phyloP scores from a whole-genome alignment of 2,888 invertebrate species.

The Neocrepidodera transversa region DNA sequence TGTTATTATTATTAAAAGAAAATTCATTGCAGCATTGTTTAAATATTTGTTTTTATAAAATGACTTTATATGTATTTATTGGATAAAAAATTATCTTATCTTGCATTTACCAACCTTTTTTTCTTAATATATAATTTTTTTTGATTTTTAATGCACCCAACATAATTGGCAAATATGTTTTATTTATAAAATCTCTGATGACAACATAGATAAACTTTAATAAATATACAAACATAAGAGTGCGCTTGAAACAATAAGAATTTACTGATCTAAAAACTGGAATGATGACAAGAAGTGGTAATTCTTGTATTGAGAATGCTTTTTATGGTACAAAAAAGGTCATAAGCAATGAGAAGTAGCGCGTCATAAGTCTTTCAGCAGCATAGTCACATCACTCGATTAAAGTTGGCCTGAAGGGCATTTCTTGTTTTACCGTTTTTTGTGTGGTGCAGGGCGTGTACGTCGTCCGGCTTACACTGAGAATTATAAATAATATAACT shows the following conservation, averaged over 20 bases:
- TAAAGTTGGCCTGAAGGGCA: slow-evolving; percentile 26
- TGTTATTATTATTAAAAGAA: no score
- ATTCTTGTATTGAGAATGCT: slow-evolving; percentile 51
- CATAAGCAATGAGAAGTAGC: slow-evolving; percentile 50
- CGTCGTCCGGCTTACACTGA: neutral
- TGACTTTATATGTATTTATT: no score
- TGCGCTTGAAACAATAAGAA: slow-evolving; percentile 48
- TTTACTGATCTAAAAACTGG: slow-evolving; percentile 51
- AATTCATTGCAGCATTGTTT: no score
- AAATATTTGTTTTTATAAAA: no score
- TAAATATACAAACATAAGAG: slow-evolving; percentile 2
- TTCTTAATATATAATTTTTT: no score
- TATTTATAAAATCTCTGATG: slow-evolving; percentile 3
- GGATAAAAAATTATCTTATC: no score
- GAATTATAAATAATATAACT: neutral
- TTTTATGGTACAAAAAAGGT: slow-evolving; percentile 52
- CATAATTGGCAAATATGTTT: slow-evolving; percentile 9
- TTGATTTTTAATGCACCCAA: no score
- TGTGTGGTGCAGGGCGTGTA: slow-evolving; percentile 14
- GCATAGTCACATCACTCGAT: slow-evolving; percentile 27
- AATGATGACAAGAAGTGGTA: slow-evolving; percentile 53
- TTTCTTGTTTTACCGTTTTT: slow-evolving; percentile 30
- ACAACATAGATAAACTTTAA: neutral
- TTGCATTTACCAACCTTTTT: no score
- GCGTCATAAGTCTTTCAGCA: slow-evolving; percentile 50